A percentile compares a stretch with the other conserved stretches of the same genome.
phyloP scores from a whole-genome alignment of 2,113 vertebrate species.

The Osmerus mordax region DNA sequence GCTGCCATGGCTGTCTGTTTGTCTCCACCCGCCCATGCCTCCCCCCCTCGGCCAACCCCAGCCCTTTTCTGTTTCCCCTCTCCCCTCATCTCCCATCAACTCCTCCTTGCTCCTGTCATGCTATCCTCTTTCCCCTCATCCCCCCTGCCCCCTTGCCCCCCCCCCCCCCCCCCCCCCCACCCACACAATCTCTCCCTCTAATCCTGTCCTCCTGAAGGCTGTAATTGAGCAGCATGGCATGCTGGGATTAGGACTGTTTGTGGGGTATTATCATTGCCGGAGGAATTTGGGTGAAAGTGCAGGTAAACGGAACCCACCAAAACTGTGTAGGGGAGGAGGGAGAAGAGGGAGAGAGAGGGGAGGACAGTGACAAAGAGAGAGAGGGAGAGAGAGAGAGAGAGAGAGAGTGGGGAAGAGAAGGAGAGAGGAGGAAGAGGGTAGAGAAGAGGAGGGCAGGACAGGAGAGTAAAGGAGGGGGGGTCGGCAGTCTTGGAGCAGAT shows the following conservation, averaged over 20 bases:
- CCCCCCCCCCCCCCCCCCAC: neutral
- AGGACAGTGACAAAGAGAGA: conserved; percentile 14
- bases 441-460: conserved; percentile 19
- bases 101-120: neutral
- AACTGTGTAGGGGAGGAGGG: conserved; percentile 28
- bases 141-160: conserved; percentile 32
- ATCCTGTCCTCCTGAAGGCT: conserved; percentile 72
- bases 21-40: conserved; percentile 67
- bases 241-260: conserved; percentile 74
- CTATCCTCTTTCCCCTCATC: neutral
- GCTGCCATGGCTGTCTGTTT: conserved; percentile 68
- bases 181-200: conserved; percentile 49
- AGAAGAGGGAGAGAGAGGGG: neutral
- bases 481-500: neutral
- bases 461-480: neutral
- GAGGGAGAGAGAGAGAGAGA: conserved; percentile 15
- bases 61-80: conserved; percentile 28
- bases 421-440: conserved; percentile 16
- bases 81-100: conserved; percentile 4
- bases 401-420: conserved; percentile 13
- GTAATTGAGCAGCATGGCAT: conserved; percentile 71
- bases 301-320: conserved; percentile 37
- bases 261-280: conserved; percentile 63
- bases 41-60: conserved; percentile 50
- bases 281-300: conserved; percentile 58